Evolutionary conservation across 2,113 vertebrate genomes (phyloP), one percentile per base, ranked within the genome.

Genomic region (Gulo gulo): DNA sequence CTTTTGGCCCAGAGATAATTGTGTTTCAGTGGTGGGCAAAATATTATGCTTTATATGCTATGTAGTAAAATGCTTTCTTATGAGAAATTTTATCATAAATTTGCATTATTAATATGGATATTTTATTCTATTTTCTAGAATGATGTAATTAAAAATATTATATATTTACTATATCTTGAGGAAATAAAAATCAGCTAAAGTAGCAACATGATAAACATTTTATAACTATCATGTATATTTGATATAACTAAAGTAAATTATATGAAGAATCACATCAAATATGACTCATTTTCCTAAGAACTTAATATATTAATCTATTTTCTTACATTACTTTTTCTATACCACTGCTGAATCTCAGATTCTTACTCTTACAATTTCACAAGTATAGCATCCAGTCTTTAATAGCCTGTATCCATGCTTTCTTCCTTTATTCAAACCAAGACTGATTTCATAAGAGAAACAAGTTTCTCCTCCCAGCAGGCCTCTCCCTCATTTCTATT

Each of bases 181-280:
- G 18, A 95, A 91, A 71, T 16, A 94, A 92, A 71, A 97, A 93
- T 92, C 52, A 97, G 7, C 42, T 85, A 92, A 96, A 95, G 0
- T 39, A 85, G 6, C 0, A 0, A 73, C 34, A 63, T 94, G n/a
- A 42, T 20, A 97, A 94, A 61, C 73, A 96, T 88, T 96, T 93
- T 91, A 80, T 88, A 29, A 81, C 24, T 78, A 36, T 4, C 15
- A 76, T 84, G 90, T 47, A 67, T 86, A 88, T 96, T 84, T 96
- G 67, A 97, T 63, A 52, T 16, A 81, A 47, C 50, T 4, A 11
- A 71, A 96, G 94, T 92, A 97, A 1, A 0, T 87, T 84, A 29
- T 39, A 65, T 80, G 16, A 95, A 80, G 24, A 80, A 91, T 0
- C 63, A 20, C 83, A 95, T 79, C 1, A 97, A 61, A 23, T 85